Evolutionary conservation across 2,113 vertebrate genomes (phyloP), one percentile per base, ranked within the genome.

Genomic region (Pavo muticus): DNA sequence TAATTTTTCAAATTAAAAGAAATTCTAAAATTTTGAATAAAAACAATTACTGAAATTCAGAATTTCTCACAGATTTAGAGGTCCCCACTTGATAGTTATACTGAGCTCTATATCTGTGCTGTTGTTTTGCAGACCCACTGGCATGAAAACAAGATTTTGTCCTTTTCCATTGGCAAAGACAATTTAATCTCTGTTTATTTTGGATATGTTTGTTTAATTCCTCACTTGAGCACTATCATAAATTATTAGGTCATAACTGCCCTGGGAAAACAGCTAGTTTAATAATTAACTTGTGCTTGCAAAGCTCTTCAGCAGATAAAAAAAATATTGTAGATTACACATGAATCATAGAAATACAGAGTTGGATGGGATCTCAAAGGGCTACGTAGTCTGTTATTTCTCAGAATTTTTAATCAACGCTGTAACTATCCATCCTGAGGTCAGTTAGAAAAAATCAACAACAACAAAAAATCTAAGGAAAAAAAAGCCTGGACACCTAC

Each of bases 131-230:
- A 91, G 65, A 71, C 19, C 29, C n/a, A 50, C 61, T 84, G 79
- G 60, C 52, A 87, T 40, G 27, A 78, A 84, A 92, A 75, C 6
- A 84, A 84, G 39, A 47, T 93, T 88, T 60, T 72, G 52, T 88
- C 70, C 52, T 88, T 95, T 93, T 91, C n/a, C 73, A 61, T 37
- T 88, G 61, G 61, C 73, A 75, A 90, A 93, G 76, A 93, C 54
- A 0, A 68, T 84, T 77, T 81, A 37, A 84, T 69, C 47, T 88
- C 21, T 92, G 71, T 95, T 94, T 93, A 65, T 78, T 91, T 84
- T 86, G 77, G 94, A 74, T 84, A 60, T 68, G 57, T 86, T 95
- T 94, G 71, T 84, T 96, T 88, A 92, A 92, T 88, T 94, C 57
- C 56, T 88, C 61, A 50, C 88, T 76, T 95, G 20, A 84, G 29